A percentile compares a stretch with the other conserved stretches of the same genome.
Conservation (phyloP, 2,888 invertebrate species). For the Stenichneumon culpator region DNA sequence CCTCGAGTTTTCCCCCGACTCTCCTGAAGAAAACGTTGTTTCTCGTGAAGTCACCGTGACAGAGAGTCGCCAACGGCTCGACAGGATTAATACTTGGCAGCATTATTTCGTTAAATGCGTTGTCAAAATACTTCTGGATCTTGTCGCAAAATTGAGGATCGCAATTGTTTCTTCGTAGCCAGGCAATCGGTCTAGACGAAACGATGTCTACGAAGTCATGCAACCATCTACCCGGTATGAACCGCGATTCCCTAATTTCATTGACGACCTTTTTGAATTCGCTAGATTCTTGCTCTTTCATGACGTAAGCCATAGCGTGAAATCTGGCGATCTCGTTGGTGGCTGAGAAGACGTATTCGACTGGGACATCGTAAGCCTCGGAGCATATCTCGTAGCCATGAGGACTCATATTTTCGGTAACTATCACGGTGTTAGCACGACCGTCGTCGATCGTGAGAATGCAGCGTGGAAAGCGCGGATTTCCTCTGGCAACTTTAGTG, state of each 20-base stretch:
- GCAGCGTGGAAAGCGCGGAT: conserved; percentile 65
- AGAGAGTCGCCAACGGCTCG: conserved; percentile 79
- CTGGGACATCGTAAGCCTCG: conserved; percentile 64
- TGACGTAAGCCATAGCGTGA: conserved; percentile 77
- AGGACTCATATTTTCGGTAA: conserved; percentile 74
- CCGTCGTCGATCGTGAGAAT: conserved; percentile 58
- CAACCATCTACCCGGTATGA: not conserved
- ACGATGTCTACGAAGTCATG: conserved; percentile 4
- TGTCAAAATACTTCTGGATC: conserved; percentile 68
- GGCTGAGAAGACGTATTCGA: conserved; percentile 76
- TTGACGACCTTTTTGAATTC: conserved; percentile 73
- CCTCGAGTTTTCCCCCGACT: conserved; percentile 53
- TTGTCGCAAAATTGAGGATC: conserved; percentile 75
- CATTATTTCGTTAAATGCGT: conserved; percentile 69
- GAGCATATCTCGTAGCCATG: conserved; percentile 71
- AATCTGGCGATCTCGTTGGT: conserved; percentile 78
- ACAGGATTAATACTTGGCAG: conserved; percentile 63
- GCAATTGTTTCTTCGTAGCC: conserved; percentile 69
- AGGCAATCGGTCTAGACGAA: conserved; percentile 68
- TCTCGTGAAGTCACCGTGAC: conserved; percentile 81
- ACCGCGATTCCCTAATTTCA: conserved; percentile 70
- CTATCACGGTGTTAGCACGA: conserved; percentile 69
- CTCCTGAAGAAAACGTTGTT: conserved; percentile 78
- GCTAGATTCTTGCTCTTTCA: conserved; percentile 72
- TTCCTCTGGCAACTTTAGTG: conserved; percentile 59